Evolutionary conservation across 2,113 vertebrate species (phyloP).

Genomic region (Gymnarchus niloticus): DNA sequence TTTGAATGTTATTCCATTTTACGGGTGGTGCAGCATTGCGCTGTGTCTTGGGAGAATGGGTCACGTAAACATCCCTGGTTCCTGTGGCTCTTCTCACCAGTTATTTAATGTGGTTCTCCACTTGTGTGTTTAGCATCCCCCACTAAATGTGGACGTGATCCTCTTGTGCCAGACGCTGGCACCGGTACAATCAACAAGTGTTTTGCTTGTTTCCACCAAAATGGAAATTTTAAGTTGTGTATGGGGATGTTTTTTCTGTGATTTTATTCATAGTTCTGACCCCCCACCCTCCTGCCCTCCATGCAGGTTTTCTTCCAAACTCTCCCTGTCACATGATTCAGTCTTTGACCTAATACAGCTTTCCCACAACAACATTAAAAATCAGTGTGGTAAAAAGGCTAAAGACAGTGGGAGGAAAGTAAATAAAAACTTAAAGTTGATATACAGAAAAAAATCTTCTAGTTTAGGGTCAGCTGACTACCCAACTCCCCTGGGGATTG

Average conservation of each 20-base stretch:
- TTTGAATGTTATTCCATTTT: background rate
- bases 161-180: background rate
- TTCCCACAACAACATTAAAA: constrained; percentile 1
- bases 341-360: background rate
- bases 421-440: background rate
- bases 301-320: background rate
- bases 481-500: background rate
- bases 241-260: background rate
- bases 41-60: no score
- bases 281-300: background rate
- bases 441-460: background rate
- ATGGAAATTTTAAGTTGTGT: background rate
- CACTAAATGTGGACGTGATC: background rate
- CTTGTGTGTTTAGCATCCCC: background rate
- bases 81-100: background rate
- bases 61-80: background rate
- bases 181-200: background rate
- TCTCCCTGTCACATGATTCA: background rate
- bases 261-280: background rate
- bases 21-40: background rate
- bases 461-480: background rate
- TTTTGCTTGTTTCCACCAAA: background rate
- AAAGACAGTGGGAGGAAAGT: background rate
- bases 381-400: background rate
- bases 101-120: background rate